Base-by-base conservation (phyloP, 2,113 vertebrate species). In the Lampris megalopsis region DNA sequence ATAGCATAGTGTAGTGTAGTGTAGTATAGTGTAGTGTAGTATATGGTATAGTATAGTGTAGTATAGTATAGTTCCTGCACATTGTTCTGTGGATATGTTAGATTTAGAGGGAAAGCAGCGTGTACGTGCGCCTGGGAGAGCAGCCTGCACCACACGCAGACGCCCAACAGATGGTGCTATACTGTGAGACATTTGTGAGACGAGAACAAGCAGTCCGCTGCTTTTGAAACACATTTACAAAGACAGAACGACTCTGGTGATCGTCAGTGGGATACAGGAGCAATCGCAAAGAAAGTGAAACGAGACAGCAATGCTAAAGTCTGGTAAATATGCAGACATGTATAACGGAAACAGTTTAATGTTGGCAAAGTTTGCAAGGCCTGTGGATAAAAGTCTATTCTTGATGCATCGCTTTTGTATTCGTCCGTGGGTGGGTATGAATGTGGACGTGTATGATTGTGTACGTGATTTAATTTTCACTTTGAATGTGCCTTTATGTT, bases 91-190 rank as follows among this genome's bases (percentile, higher is more conserved):
- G 8, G 11, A 52, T 6, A 52, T 9, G 11, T 10, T 10, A 10
- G 3, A 4, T 45, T 13, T 6, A 3, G 35, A 35, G 47, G 1
- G 13, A 9, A 48, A 38, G 9, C 7, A 8, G 13, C 1, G 37
- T 38, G 9, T 36, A 10, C 56, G 9, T 9, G 8, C 41, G 56
- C 43, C 6, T 41, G 41, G 57, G 36, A 64, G 6, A 49, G 8
- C 3, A 10, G 63, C 10, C 24, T 89, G 92, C 86, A 92, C 89
- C 76, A 9, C 85, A 73, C 41, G 13, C 1, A 54, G 45, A 75
- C 40, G 62, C 68, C 91, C 93, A 92, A 91, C 74, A 94, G 93
- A 93, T 91, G 92, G 91, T 68, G 90, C 88, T 91, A 66, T 78
- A 63, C 53, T 74, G 84, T 88, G 91, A 88, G 68, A 65, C 86